These are phyloP conservation scores for Orthonyx spaldingii DNA, from an alignment of 2,113 vertebrate genomes.

Conservation along the genomic window DNA sequence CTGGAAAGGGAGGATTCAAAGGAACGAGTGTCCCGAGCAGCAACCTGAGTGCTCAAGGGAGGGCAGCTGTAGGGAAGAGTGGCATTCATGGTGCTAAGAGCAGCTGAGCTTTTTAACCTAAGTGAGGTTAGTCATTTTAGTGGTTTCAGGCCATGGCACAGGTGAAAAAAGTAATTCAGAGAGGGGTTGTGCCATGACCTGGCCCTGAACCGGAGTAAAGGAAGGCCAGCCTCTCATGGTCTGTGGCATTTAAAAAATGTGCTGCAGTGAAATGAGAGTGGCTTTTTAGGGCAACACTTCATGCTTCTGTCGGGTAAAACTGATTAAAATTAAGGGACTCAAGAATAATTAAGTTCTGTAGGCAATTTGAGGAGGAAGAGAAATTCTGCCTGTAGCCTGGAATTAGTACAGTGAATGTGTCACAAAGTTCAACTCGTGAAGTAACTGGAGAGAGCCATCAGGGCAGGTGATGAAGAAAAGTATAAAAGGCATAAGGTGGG, in stretches of 20 bases:
- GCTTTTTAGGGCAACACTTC: neutral
- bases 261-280: neutral
- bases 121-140: neutral
- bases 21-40: fast-evolving
- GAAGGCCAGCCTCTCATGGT: too few species aligned
- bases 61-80: neutral
- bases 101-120: too few species aligned
- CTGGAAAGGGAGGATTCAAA: neutral
- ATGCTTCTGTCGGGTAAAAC: neutral
- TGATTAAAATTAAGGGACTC: neutral
- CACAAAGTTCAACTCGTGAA: neutral
- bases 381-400: neutral
- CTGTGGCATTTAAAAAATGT: neutral
- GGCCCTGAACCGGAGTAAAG: neutral
- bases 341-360: neutral
- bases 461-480: neutral
- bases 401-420: neutral
- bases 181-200: neutral
- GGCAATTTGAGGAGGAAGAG: neutral
- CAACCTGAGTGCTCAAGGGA: neutral
- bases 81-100: neutral
- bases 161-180: neutral
- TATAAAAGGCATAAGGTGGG: fast-evolving
- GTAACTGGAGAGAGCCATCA: neutral
- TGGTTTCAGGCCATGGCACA: neutral